phyloP scores from a whole-genome alignment of 2,797 vertebrate species.

The Sebastes steindachneri region DNA sequence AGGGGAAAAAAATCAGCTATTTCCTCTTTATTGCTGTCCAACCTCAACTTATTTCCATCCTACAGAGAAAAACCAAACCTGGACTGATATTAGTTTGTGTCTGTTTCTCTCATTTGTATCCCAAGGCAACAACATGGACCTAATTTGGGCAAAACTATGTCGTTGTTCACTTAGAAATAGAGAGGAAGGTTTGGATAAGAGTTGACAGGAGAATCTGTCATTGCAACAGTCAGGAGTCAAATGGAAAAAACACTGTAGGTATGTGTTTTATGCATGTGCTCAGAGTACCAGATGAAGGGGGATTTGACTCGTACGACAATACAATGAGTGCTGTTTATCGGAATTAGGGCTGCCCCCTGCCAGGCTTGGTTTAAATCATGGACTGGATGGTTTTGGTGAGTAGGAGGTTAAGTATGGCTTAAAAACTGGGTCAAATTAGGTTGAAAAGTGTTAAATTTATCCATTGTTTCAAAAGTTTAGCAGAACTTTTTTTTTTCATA shows the following conservation, averaged over 20 bases:
- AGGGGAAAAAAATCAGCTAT: slow-evolving; percentile 30
- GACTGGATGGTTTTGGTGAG: not conserved
- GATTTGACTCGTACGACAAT: not conserved
- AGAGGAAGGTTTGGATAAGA: slow-evolving; percentile 10
- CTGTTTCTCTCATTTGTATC: slow-evolving; percentile 37
- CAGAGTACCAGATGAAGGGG: not conserved
- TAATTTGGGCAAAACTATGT: slow-evolving; percentile 15
- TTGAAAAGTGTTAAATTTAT: not conserved
- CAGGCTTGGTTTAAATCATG: not conserved
- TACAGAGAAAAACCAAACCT: slow-evolving; percentile 28
- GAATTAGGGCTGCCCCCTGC: not conserved
- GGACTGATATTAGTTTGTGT: slow-evolving; percentile 19
- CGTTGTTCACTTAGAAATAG: not conserved
- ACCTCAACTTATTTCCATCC: slow-evolving; percentile 24
- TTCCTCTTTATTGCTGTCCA: slow-evolving; percentile 47
- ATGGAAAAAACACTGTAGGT: slow-evolving; percentile 19
- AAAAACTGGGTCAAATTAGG: not conserved
- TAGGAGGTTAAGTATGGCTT: not conserved
- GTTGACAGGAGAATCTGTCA: slow-evolving; percentile 10
- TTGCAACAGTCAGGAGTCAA: not conserved
- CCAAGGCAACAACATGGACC: slow-evolving; percentile 14
- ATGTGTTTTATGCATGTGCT: not conserved
- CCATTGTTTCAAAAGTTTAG: not conserved
- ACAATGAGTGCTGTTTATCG: not conserved
- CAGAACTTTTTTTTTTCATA: no score